These are phyloP conservation scores for Seira ritae DNA, from an alignment of 2,888 invertebrate genomes.

Conservation along the genomic window DNA sequence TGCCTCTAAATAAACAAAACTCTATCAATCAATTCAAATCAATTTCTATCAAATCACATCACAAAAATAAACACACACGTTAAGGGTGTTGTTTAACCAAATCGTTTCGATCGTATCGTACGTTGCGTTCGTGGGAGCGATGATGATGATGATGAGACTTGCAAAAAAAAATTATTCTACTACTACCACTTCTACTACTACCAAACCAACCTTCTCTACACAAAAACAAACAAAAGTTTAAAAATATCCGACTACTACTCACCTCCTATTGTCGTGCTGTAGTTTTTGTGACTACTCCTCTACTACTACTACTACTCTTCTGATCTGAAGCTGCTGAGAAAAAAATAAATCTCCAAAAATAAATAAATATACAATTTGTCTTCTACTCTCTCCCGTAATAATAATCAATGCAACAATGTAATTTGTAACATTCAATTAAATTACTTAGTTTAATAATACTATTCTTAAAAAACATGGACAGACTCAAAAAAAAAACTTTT, in stretches of 20 bases:
- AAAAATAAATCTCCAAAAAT: constrained; percentile 39
- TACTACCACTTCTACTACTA: constrained; percentile 57
- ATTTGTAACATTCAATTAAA: constrained; percentile 12
- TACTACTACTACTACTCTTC: constrained; percentile 57
- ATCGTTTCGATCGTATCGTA: constrained; percentile 56
- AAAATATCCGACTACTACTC: constrained; percentile 63
- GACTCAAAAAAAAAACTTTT: constrained; percentile 39
- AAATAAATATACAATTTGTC: constrained; percentile 37
- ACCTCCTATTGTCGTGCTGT: constrained; percentile 61
- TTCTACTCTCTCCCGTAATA: constrained; percentile 52
- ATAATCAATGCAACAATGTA: constrained; percentile 22
- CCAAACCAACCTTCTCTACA: constrained; percentile 46
- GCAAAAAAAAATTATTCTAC: constrained; percentile 62
- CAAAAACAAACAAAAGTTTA: constrained; percentile 53
- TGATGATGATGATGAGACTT: constrained; percentile 43
- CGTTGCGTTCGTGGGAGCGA: constrained; percentile 67
- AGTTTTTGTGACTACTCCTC: constrained; percentile 65
- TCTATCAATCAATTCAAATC: constrained; percentile 41
- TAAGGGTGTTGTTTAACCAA: constrained; percentile 71
- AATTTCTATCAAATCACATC: constrained; percentile 70
- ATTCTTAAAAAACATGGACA: constrained; percentile 50
- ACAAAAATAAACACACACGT: constrained; percentile 53
- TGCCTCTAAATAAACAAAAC: constrained; percentile 52
- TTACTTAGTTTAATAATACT: constrained; percentile 11
- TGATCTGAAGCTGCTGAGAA: constrained; percentile 63